Base-by-base conservation (phyloP, 2,888 invertebrate species). In the Blomia tropicalis region DNA sequence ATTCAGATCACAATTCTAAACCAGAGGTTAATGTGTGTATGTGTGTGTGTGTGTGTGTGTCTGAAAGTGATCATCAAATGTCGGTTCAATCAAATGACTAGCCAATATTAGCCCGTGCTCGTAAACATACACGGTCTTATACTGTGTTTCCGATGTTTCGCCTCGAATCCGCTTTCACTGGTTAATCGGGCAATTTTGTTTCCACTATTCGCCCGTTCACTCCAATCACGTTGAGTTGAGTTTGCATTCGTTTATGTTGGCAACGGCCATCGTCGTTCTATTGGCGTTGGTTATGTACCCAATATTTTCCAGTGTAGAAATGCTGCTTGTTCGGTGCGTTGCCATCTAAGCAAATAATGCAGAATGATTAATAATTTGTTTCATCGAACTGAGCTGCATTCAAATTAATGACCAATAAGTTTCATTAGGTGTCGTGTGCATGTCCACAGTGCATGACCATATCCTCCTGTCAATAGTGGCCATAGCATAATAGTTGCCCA, bases 381-480 rank as follows among this genome's bases (percentile, higher is more conserved):
- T 11, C 7, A 11, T 22, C 51, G n/a, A 47, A 7, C n/a, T n/a
- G 23, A 47, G 7, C n/a, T 47, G 27, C 51, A 47, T 47, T 47
- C 7, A 47, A 47, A 47, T 47, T 47, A 47, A 47, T 47, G 51
- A 47, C 51, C n/a, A n/a, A n/a, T n/a, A n/a, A n/a, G n/a, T n/a
- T n/a, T n/a, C n/a, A n/a, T n/a, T n/a, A n/a, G n/a, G n/a, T n/a
- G n/a, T n/a, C n/a, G n/a, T n/a, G n/a, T n/a, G n/a, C n/a, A n/a
- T n/a, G n/a, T n/a, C n/a, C n/a, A n/a, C n/a, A n/a, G n/a, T n/a
- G n/a, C n/a, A n/a, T n/a, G n/a, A n/a, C n/a, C n/a, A n/a, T n/a
- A n/a, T n/a, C n/a, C n/a, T n/a, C n/a, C n/a, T n/a, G n/a, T n/a
- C n/a, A n/a, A n/a, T n/a, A n/a, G n/a, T n/a, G n/a, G n/a, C n/a